A percentile compares a stretch with the other conserved stretches of the same genome.
Evolutionary conservation across 2,113 vertebrate genomes (phyloP).

Genomic region (Gallinago undulata): DNA sequence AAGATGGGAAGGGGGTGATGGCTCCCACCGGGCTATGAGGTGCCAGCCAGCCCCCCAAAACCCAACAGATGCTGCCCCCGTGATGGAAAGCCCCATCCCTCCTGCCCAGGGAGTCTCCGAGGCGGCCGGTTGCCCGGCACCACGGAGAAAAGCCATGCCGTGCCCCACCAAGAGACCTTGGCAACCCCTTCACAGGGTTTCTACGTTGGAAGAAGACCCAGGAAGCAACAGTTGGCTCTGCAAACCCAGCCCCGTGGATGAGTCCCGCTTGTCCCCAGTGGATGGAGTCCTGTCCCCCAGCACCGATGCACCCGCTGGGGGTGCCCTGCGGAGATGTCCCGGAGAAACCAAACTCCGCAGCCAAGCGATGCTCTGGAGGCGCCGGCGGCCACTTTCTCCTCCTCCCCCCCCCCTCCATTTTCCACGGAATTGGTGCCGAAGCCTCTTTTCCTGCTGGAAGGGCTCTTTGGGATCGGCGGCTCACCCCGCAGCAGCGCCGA

Average conservation of each 20-base stretch:
- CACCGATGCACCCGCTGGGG: no score
- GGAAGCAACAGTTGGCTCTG: background rate
- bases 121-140: accelerated
- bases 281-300: background rate
- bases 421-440: accelerated
- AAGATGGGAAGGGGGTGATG: background rate
- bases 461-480: background rate
- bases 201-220: accelerated
- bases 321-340: no score
- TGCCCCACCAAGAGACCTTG: accelerated
- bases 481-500: background rate
- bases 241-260: no score
- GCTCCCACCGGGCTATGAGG: background rate
- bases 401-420: background rate
- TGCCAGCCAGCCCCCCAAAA: background rate
- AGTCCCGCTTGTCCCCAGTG: no score
- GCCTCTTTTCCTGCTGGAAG: background rate
- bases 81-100: background rate
- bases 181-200: background rate
- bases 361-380: accelerated
- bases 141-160: accelerated
- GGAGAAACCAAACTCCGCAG: background rate
- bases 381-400: background rate
- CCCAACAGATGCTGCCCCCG: accelerated
- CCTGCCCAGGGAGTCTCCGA: background rate